Percentiles rank a stretch among this genome's conserved stretches.
These are phyloP conservation scores for Neocrepidodera transversa DNA, from an alignment of 2,888 invertebrate genomes.

Conservation along the genomic window DNA sequence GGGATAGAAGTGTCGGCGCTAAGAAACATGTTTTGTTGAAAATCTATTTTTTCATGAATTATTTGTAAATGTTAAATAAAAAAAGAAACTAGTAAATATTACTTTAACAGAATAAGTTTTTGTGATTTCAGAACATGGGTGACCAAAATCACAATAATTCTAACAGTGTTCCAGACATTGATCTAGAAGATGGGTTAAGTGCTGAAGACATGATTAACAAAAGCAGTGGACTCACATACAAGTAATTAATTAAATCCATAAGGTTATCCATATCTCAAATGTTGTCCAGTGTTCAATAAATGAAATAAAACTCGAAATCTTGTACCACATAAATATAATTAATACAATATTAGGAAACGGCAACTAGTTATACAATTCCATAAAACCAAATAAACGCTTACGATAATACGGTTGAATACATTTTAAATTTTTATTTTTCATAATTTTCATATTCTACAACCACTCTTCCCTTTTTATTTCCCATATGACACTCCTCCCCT, in stretches of 20 bases:
- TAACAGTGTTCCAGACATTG: conserved; percentile 14
- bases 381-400: background rate
- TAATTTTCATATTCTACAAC: too few relatives aligned
- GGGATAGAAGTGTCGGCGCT: background rate
- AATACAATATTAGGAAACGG: background rate
- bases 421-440: too few relatives aligned
- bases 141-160: conserved; percentile 21
- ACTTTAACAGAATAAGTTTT: background rate
- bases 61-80: conserved; percentile 1
- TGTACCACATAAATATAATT: too few relatives aligned
- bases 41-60: conserved; percentile 4
- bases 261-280: too few relatives aligned
- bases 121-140: conserved; percentile 19
- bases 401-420: too few relatives aligned
- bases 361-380: too few relatives aligned
- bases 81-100: background rate
- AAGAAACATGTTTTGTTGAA: conserved; percentile 5
- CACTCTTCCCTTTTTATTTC: too few relatives aligned
- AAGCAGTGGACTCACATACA: conserved; percentile 49
- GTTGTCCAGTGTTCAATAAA: too few relatives aligned
- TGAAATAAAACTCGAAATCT: too few relatives aligned
- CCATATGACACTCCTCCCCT: too few relatives aligned
- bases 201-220: conserved; percentile 47
- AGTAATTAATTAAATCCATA: conserved; percentile 46
- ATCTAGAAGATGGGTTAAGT: conserved; percentile 47